Base-by-base conservation (phyloP, 2,797 vertebrate species). In the Poecilia gillii region DNA sequence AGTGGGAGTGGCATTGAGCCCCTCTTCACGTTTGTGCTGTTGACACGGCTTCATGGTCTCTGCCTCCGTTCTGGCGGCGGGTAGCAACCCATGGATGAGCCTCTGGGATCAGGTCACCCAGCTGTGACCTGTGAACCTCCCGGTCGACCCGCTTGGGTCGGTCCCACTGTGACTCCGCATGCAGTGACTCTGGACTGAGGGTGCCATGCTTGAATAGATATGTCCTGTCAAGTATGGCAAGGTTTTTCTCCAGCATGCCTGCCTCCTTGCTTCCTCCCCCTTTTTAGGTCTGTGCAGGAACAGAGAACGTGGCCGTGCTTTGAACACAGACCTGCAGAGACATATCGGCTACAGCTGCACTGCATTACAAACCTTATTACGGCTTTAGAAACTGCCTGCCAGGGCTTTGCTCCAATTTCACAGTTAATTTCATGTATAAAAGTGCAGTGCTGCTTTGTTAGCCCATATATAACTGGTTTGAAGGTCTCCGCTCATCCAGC, bases 261-360 rank as follows among this genome's bases (percentile, higher is more conserved):
- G 96, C 90, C 91, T 95, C 96, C 95, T 95, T 92, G 96, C 94
- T 96, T 97, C 95, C 92, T 95, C 91, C 92, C 92, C 85, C 87
- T 90, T 79, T 90, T 80, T 94, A 94, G 95, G 94, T 91, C 83
- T 92, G 76, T 89, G 76, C 87, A 88, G 87, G 88, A 81, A 85
- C 86, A 89, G 87, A 84, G 88, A 78, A 81, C 88, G 87, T 94
- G 95, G 88, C 87, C 53, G 87, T 93, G 94, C 93, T 94, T 93
- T 90, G 81, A 90, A 89, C 45, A 45, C 82, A 85, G 81, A 81
- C 78, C 31, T 57, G 82, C 84, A 92, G 91, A 92, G 84, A 89
- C 93, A 92, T 93, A 92, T 92, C 85, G 85, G 92, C 91, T 91
- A 84, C 46, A 74, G 89, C 88, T 79, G 6, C 88, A 88, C 89